Evolutionary conservation across 1,140 invertebrate species (phyloP).

Genomic region (Brachionus asplanchnoidis): DNA sequence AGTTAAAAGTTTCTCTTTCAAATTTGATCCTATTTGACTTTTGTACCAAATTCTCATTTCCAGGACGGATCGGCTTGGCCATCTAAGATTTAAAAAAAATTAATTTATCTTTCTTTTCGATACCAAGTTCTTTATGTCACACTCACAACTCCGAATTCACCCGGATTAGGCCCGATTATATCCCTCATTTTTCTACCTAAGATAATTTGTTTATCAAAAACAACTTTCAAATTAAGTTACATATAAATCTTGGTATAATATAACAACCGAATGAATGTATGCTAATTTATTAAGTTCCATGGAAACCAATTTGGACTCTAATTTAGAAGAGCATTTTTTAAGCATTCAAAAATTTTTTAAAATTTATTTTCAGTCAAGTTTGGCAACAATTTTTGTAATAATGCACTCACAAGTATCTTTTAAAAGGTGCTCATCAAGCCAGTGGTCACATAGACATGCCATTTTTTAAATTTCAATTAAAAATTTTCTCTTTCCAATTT

Average conservation of each 20-base stretch:
- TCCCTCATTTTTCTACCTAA: constrained; percentile 13
- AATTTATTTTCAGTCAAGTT: not conserved
- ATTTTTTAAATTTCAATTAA: too few relatives aligned
- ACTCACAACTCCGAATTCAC: constrained; percentile 33
- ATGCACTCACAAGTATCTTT: not conserved
- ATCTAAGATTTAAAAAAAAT: not conserved
- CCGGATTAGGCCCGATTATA: constrained; percentile 33
- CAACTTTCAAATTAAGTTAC: not conserved
- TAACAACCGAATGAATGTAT: not conserved
- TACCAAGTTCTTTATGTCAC: not conserved
- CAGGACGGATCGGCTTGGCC: not conserved
- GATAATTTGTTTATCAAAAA: constrained; percentile 37
- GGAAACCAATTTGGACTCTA: not conserved
- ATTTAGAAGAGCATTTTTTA: not conserved
- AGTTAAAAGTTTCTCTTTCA: not conserved
- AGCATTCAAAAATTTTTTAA: not conserved
- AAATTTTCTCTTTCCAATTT: too few relatives aligned
- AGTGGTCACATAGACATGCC: too few relatives aligned
- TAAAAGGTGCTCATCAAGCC: too few relatives aligned
- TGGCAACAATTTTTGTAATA: not conserved
- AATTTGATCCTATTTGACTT: not conserved
- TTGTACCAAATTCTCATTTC: constrained; percentile 35
- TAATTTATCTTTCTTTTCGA: not conserved
- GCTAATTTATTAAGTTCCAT: not conserved
- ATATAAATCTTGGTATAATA: not conserved